These are phyloP conservation scores for Hirtodrosophila duncani DNA, from an alignment of 2,888 invertebrate genomes.

Conservation along the genomic window DNA sequence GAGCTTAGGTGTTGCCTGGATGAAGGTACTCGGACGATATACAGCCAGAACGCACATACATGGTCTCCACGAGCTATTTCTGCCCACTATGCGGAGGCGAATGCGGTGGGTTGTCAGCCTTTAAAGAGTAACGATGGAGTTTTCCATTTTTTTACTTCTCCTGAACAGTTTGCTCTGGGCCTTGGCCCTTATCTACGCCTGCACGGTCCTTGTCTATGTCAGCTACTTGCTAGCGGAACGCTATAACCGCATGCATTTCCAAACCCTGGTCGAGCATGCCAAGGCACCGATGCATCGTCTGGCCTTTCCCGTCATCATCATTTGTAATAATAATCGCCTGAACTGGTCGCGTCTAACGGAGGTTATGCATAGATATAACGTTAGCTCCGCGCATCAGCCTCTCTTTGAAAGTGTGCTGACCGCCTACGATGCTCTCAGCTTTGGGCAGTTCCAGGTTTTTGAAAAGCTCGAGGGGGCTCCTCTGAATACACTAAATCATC, in stretches of 20 bases:
- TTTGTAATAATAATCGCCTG: slow-evolving; percentile 75
- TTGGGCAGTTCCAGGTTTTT: slow-evolving; percentile 58
- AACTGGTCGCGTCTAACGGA: slow-evolving; percentile 73
- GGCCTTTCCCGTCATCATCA: slow-evolving; percentile 73
- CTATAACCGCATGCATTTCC: slow-evolving; percentile 56
- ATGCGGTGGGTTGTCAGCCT: slow-evolving; percentile 51
- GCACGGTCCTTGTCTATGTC: slow-evolving; percentile 57
- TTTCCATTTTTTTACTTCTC: too few species aligned
- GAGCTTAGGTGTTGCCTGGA: slow-evolving; percentile 26
- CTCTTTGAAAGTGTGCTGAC: slow-evolving; percentile 59
- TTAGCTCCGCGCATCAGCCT: slow-evolving; percentile 15
- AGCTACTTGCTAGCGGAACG: slow-evolving; percentile 59
- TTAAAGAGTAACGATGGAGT: too few species aligned
- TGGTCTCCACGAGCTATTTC: slow-evolving; percentile 51
- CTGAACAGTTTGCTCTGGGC: slow-evolving; percentile 60
- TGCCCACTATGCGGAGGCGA: slow-evolving; percentile 42
- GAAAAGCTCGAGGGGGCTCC: slow-evolving; percentile 10
- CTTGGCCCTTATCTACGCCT: slow-evolving; percentile 52
- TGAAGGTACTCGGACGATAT: slow-evolving; percentile 32
- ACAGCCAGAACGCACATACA: slow-evolving; percentile 46
- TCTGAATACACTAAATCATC: slow-evolving; percentile 54
- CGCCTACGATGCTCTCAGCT: slow-evolving; percentile 64
- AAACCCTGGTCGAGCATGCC: slow-evolving; percentile 71
- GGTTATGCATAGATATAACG: slow-evolving; percentile 51
- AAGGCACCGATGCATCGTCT: slow-evolving; percentile 69